A percentile compares a stretch with the other conserved stretches of the same genome.
phyloP scores from a whole-genome alignment of 2,113 vertebrate species.

The Meriones unguiculatus region DNA sequence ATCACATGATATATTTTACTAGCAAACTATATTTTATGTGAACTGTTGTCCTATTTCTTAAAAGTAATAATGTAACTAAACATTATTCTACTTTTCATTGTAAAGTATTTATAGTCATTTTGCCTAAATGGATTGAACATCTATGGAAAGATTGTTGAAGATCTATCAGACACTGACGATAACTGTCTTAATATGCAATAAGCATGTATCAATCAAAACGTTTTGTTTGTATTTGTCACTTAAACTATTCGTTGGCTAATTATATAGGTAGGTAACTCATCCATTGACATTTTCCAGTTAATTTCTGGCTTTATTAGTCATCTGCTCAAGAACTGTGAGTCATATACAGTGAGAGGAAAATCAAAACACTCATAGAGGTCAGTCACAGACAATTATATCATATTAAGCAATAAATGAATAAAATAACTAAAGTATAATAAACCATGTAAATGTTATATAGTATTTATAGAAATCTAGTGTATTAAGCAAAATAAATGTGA shows the following conservation, averaged over 20 bases:
- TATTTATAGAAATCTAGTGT: not conserved
- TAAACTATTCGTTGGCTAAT: conserved; percentile 54
- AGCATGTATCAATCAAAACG: conserved; percentile 61
- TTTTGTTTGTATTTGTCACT: not conserved
- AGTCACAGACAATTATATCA: conserved; percentile 49
- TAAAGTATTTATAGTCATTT: conserved; percentile 71
- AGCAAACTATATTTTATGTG: conserved; percentile 30
- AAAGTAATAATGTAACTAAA: conserved; percentile 63
- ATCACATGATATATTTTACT: not conserved
- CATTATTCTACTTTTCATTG: conserved; percentile 62
- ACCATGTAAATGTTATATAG: conserved; percentile 30
- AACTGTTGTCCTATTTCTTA: conserved; percentile 53
- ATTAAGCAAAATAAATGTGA: conserved; percentile 7
- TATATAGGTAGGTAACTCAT: conserved; percentile 55
- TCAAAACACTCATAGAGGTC: conserved; percentile 45
- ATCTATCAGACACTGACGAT: conserved; percentile 54
- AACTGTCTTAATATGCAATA: conserved; percentile 64
- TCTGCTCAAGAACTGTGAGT: conserved; percentile 65
- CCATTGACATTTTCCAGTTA: conserved; percentile 65
- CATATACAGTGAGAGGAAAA: conserved; percentile 47
- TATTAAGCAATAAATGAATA: not conserved
- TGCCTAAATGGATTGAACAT: conserved; percentile 57
- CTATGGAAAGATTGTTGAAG: conserved; percentile 74
- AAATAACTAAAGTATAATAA: not conserved
- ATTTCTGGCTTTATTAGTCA: conserved; percentile 66